Evolutionary conservation across 2,888 invertebrate species (phyloP).

Genomic region (Trisateles emortualis): DNA sequence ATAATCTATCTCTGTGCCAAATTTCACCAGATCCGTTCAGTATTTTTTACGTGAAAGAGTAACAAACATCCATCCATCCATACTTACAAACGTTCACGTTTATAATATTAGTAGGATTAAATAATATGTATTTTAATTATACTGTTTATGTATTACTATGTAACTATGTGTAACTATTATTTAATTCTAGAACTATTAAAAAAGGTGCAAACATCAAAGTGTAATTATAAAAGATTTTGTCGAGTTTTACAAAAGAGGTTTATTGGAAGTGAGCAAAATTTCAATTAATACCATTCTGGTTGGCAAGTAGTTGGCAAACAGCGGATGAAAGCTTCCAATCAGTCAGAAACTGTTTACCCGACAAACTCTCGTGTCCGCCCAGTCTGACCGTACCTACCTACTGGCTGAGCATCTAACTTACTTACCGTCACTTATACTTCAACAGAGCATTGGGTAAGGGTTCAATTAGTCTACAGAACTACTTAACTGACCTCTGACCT

Average conservation of each 20-base stretch:
- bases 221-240: slow-evolving; percentile 4
- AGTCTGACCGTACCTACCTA: slow-evolving; percentile 40
- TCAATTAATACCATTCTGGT: slow-evolving; percentile 42
- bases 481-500: slow-evolving; percentile 37
- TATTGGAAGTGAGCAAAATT: slow-evolving; percentile 47
- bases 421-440: slow-evolving; percentile 54
- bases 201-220: neutral
- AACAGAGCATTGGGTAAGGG: slow-evolving; percentile 41
- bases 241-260: neutral
- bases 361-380: slow-evolving; percentile 44
- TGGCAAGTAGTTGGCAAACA: slow-evolving; percentile 54
- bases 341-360: slow-evolving; percentile 59
- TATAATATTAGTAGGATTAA: no score
- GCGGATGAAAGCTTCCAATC: slow-evolving; percentile 55
- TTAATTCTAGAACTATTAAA: no score
- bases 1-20: no score
- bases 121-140: no score
- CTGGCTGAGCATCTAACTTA: slow-evolving; percentile 47
- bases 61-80: no score
- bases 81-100: no score
- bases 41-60: no score
- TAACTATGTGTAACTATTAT: no score
- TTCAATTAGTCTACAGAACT: slow-evolving; percentile 38
- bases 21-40: no score
- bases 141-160: no score